Percentiles rank a stretch among this genome's conserved stretches.
Conservation (phyloP, 1,140 invertebrate genomes). For the Papilio helenus region DNA sequence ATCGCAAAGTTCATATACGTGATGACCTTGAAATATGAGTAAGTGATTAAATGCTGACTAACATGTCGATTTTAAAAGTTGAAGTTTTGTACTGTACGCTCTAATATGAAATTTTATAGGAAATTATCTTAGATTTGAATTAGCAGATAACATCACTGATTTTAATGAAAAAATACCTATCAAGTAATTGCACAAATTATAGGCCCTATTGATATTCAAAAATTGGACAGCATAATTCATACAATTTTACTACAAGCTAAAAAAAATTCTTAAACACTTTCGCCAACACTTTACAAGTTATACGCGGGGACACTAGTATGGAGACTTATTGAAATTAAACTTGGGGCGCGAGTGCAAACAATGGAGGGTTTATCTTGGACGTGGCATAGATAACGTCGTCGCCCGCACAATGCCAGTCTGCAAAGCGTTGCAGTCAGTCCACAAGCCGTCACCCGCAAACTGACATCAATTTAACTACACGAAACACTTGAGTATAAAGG, state of each 20-base stretch:
- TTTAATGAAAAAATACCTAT: too few relatives aligned
- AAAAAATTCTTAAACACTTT: background rate
- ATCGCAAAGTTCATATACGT: background rate
- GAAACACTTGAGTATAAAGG: background rate
- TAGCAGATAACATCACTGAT: background rate
- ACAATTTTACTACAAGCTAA: background rate
- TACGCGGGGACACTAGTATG: constrained; percentile 54
- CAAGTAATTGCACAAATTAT: too few relatives aligned
- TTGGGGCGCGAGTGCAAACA: constrained; percentile 62
- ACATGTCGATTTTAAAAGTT: background rate
- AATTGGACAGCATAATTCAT: background rate
- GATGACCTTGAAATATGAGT: background rate
- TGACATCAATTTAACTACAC: constrained; percentile 51
- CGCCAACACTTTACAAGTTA: background rate
- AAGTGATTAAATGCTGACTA: constrained; percentile 37
- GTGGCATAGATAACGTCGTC: constrained; percentile 67
- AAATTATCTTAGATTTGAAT: background rate
- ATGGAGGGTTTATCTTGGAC: constrained; percentile 63
- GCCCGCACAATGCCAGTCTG: constrained; percentile 60
- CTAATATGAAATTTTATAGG: background rate
- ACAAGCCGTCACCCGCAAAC: constrained; percentile 61
- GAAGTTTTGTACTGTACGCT: background rate
- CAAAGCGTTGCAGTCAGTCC: constrained; percentile 51
- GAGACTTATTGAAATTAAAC: constrained; percentile 68
- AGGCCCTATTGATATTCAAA: background rate